phyloP scores from a whole-genome alignment of 2,797 vertebrate species.

The Girardinus metallicus region DNA sequence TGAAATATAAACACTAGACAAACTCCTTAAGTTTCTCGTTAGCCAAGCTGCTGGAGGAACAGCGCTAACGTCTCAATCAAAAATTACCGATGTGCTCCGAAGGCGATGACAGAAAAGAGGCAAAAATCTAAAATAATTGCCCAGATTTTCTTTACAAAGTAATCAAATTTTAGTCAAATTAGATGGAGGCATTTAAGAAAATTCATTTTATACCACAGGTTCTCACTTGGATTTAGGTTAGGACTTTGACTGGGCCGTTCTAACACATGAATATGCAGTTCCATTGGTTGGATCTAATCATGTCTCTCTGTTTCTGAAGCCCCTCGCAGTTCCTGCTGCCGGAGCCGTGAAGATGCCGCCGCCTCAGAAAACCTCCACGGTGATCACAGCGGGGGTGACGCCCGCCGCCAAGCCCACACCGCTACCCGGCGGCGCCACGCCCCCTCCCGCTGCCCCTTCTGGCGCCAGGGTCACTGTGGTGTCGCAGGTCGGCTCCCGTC shows the following conservation, averaged over 20 bases:
- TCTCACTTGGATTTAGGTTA: background rate
- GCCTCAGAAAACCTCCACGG: conserved; percentile 77
- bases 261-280: background rate
- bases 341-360: conserved; percentile 72
- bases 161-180: background rate
- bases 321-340: conserved; percentile 58
- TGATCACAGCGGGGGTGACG: conserved; percentile 74
- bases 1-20: too few relatives aligned
- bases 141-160: background rate
- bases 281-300: background rate
- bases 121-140: background rate
- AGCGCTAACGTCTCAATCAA: too few relatives aligned
- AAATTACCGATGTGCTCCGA: too few relatives aligned
- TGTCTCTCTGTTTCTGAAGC: conserved; percentile 53
- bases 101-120: too few relatives aligned
- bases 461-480: conserved; percentile 74
- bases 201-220: background rate
- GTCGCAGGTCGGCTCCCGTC: conserved; percentile 74
- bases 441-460: conserved; percentile 48
- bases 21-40: too few relatives aligned
- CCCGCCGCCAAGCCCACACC: conserved; percentile 54
- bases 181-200: background rate
- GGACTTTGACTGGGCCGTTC: background rate
- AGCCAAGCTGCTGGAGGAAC: too few relatives aligned
- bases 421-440: conserved; percentile 5